phyloP scores from a whole-genome alignment of 2,888 invertebrate species.

The Drosophila fungiperda region DNA sequence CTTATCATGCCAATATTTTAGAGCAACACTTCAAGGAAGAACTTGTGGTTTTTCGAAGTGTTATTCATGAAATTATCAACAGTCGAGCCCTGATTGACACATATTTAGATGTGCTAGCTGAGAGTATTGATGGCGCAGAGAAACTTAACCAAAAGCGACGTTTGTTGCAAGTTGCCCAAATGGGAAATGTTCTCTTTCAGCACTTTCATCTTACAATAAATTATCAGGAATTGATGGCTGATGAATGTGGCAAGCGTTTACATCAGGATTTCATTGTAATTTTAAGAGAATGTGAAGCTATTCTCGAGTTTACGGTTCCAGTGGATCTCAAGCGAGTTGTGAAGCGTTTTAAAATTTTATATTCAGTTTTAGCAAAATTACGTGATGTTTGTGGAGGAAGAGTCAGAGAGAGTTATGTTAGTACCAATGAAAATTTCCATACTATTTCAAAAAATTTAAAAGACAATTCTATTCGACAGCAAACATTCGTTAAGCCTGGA shows the following conservation, averaged over 20 bases:
- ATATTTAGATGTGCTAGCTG: constrained; percentile 76
- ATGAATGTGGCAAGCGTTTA: constrained; percentile 51
- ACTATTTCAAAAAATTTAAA: constrained; percentile 11
- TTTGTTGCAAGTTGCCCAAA: constrained; percentile 62
- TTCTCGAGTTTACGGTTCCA: constrained; percentile 66
- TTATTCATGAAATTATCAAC: constrained; percentile 83
- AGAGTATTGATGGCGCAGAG: constrained; percentile 58
- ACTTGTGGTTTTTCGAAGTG: constrained; percentile 71
- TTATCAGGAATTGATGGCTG: constrained; percentile 55
- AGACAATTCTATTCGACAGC: constrained; percentile 12
- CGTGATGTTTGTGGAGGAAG: constrained; percentile 59
- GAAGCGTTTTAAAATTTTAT: constrained; percentile 83
- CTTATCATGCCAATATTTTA: constrained; percentile 74
- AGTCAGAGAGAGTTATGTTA: background rate
- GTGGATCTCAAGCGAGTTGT: constrained; percentile 75
- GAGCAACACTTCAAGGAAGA: constrained; percentile 83
- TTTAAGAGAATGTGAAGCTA: constrained; percentile 81
- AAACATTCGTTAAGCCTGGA: constrained; percentile 20
- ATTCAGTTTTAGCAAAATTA: constrained; percentile 80
- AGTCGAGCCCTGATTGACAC: constrained; percentile 79
- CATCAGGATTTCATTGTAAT: constrained; percentile 78
- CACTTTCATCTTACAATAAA: constrained; percentile 77
- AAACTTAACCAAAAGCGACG: constrained; percentile 57
- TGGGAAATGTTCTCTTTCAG: constrained; percentile 78
- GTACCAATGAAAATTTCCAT: constrained; percentile 13